phyloP scores from a whole-genome alignment of 1,140 invertebrate species.

The Anastrepha ludens region DNA sequence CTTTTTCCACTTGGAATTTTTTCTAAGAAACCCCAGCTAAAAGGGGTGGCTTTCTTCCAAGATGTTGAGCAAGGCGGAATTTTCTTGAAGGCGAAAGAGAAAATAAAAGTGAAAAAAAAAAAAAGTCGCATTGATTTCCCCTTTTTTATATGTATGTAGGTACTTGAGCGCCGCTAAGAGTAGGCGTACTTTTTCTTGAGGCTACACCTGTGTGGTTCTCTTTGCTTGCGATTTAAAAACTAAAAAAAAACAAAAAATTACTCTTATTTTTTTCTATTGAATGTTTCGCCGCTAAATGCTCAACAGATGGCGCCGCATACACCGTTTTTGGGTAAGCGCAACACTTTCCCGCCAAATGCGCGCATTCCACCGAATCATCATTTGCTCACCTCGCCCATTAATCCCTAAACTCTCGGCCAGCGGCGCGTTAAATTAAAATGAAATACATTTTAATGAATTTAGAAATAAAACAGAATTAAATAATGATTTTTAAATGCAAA shows the following conservation, averaged over 20 bases:
- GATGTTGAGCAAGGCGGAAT: neutral
- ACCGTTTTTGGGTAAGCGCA: neutral
- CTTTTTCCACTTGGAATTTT: slow-evolving; percentile 4
- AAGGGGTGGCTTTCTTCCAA: neutral
- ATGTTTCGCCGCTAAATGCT: neutral
- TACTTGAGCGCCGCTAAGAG: neutral
- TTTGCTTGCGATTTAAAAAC: neutral
- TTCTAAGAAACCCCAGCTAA: slow-evolving; percentile 1
- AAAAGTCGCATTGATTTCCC: neutral
- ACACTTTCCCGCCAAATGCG: neutral
- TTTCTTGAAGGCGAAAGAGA: neutral
- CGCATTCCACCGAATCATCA: neutral
- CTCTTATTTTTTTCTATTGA: slow-evolving; percentile 18
- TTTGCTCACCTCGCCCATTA: neutral
- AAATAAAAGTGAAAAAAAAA: neutral
- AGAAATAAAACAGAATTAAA: slow-evolving; percentile 44
- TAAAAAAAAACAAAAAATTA: neutral
- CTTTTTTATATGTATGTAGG: neutral
- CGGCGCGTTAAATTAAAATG: slow-evolving; percentile 19
- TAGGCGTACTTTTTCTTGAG: neutral
- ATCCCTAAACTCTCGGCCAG: neutral
- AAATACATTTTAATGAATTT: slow-evolving; percentile 50
- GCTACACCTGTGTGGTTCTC: neutral
- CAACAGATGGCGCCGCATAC: slow-evolving; percentile 15
- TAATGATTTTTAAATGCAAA: slow-evolving; percentile 39